Percentiles rank a stretch among this genome's conserved stretches.
Evolutionary conservation across 2,797 vertebrate species (phyloP).

Genomic region (Eulemur coronatus): DNA sequence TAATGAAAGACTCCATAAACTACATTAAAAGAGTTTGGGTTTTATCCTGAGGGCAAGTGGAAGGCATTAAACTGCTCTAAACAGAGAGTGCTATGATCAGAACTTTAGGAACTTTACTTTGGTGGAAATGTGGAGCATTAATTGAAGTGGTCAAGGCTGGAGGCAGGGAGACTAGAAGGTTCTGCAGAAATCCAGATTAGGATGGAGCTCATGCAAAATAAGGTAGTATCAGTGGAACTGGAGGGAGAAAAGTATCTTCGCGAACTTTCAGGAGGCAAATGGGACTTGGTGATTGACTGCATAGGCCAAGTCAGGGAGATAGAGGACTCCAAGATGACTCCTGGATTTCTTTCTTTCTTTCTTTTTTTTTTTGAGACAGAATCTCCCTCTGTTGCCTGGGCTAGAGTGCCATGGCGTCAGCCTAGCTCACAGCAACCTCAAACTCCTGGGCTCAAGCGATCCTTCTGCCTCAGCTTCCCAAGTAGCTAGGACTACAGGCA

Average conservation of each 20-base stretch:
- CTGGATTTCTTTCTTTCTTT: too few relatives aligned
- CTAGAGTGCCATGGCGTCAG: too few relatives aligned
- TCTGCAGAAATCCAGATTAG: neutral
- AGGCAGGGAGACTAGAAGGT: neutral
- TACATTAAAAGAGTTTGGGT: neutral
- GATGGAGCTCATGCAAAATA: neutral
- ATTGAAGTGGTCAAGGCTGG: neutral
- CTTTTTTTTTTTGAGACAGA: too few relatives aligned
- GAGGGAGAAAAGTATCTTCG: neutral
- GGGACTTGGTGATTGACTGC: neutral
- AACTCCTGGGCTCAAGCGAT: too few relatives aligned
- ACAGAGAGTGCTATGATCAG: neutral
- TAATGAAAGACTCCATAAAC: neutral
- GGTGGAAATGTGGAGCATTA: neutral
- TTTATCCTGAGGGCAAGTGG: neutral
- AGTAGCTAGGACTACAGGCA: too few relatives aligned
- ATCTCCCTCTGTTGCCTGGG: too few relatives aligned
- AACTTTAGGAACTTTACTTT: neutral
- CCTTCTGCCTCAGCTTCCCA: too few relatives aligned
- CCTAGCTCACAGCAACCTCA: too few relatives aligned
- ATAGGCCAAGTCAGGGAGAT: neutral
- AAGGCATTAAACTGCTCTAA: neutral
- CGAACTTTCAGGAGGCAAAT: neutral
- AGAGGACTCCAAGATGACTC: neutral
- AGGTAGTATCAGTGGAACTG: neutral